Evolutionary conservation across 1,140 invertebrate genomes (phyloP).

Genomic region (Telenomus remus): DNA sequence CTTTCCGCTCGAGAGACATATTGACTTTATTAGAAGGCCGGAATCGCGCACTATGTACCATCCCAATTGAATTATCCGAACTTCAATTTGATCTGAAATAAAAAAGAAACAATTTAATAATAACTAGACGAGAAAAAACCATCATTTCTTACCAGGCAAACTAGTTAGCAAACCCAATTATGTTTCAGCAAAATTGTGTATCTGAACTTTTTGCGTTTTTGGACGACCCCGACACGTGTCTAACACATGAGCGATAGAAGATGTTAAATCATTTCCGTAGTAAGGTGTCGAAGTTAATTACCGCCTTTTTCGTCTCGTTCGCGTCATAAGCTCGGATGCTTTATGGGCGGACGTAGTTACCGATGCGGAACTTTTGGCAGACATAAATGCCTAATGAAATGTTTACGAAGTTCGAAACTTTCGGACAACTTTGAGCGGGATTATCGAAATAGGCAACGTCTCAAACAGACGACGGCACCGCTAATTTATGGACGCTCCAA

Average conservation of each 20-base stretch:
- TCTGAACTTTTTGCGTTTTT: too few species aligned
- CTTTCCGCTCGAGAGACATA: slow-evolving; percentile 25
- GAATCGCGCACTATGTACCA: too few species aligned
- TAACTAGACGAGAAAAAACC: too few species aligned
- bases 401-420: slow-evolving; percentile 12
- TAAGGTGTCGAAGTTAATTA: slow-evolving; percentile 69
- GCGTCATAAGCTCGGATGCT: slow-evolving; percentile 43
- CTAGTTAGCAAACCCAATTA: too few species aligned
- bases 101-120: too few species aligned
- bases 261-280: slow-evolving; percentile 50
- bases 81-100: too few species aligned
- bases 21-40: neutral
- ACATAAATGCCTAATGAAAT: slow-evolving; percentile 19
- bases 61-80: too few species aligned
- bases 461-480: neutral
- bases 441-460: neutral
- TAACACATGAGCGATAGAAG: slow-evolving; percentile 29
- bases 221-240: slow-evolving; percentile 32
- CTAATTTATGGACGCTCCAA: neutral
- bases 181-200: too few species aligned
- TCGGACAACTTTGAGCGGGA: slow-evolving; percentile 1
- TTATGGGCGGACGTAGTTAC: slow-evolving; percentile 47
- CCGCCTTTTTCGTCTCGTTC: slow-evolving; percentile 68
- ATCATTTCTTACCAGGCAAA: too few species aligned
- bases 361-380: slow-evolving; percentile 42